These are phyloP conservation scores for Exephanes ischioxanthus DNA, from an alignment of 2,888 invertebrate genomes.

Conservation along the genomic window DNA sequence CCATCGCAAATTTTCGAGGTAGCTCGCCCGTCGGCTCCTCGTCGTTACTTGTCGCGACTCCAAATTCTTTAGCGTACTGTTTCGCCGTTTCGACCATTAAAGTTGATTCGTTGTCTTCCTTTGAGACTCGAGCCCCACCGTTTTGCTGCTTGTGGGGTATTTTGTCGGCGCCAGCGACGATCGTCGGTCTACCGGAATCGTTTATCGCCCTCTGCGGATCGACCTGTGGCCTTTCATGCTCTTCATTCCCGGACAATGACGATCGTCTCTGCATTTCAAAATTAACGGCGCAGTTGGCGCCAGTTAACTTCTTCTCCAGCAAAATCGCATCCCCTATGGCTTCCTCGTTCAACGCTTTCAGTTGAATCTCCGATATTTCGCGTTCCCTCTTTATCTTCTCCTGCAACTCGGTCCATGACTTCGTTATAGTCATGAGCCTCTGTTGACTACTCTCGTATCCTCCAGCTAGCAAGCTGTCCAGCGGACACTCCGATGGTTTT, in stretches of 20 bases:
- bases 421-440: conserved; percentile 64
- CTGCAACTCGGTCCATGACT: conserved; percentile 71
- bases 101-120: background rate
- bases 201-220: conserved; percentile 19
- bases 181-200: background rate
- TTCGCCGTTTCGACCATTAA: background rate
- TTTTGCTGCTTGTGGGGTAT: conserved; percentile 45
- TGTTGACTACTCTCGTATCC: conserved; percentile 59
- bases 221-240: conserved; percentile 24
- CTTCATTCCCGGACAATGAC: conserved; percentile 28
- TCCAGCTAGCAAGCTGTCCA: background rate
- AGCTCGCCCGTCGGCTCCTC: conserved; percentile 6
- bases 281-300: conserved; percentile 37
- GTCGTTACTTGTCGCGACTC: background rate
- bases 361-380: conserved; percentile 68
- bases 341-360: conserved; percentile 61
- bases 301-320: conserved; percentile 22
- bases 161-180: conserved; percentile 26
- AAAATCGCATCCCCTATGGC: conserved; percentile 24
- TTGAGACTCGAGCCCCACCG: conserved; percentile 10
- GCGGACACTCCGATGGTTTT: conserved; percentile 13
- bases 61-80: background rate
- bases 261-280: conserved; percentile 18
- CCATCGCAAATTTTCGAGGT: background rate
- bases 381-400: conserved; percentile 70